phyloP scores from a whole-genome alignment of 2,888 invertebrate species.

The Tetragonisca angustula region DNA sequence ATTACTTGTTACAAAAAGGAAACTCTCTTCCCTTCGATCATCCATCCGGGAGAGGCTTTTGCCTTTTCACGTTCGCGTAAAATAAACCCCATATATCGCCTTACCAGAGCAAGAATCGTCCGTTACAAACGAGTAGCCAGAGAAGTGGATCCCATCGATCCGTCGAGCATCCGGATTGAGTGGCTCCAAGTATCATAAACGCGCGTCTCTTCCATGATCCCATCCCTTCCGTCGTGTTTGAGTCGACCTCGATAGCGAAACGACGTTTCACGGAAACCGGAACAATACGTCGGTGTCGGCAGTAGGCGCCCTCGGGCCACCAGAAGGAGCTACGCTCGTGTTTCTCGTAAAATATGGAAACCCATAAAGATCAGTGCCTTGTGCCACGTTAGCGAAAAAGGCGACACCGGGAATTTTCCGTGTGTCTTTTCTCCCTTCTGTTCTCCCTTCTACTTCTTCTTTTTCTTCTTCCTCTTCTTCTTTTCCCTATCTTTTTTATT shows the following conservation, averaged over 20 bases:
- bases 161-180: conserved; percentile 49
- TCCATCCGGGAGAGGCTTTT: neutral
- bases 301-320: conserved; percentile 51
- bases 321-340: conserved; percentile 59
- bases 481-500: neutral
- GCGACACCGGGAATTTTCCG: conserved; percentile 58
- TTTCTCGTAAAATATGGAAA: conserved; percentile 72
- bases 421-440: conserved; percentile 11
- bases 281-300: conserved; percentile 64
- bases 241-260: conserved; percentile 36
- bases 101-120: conserved; percentile 17
- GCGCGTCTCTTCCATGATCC: conserved; percentile 18
- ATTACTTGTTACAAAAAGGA: neutral
- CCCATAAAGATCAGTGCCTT: conserved; percentile 70
- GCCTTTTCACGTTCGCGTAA: conserved; percentile 14
- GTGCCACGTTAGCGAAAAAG: conserved; percentile 70
- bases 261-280: conserved; percentile 59
- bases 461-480: neutral
- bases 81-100: conserved; percentile 28
- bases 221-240: neutral
- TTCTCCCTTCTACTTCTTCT: neutral
- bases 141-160: conserved; percentile 47
- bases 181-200: conserved; percentile 30
- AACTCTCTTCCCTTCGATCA: neutral
- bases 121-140: conserved; percentile 7